phyloP scores from a whole-genome alignment of 2,113 vertebrate genomes.

The Barnardius zonarius region DNA sequence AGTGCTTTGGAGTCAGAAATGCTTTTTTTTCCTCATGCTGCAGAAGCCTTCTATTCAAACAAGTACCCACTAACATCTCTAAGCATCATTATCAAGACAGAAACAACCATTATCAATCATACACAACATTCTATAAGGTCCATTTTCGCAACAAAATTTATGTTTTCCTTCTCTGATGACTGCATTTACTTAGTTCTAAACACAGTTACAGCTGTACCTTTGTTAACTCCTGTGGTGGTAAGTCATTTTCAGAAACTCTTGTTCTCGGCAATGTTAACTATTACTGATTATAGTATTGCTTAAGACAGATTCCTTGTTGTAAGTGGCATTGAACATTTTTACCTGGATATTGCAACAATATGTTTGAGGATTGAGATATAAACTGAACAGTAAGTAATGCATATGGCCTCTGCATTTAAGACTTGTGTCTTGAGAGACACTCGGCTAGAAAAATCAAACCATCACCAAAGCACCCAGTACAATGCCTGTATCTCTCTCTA shows the following conservation, averaged over 20 bases:
- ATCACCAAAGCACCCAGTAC: neutral
- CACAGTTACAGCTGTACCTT: neutral
- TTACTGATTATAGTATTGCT: neutral
- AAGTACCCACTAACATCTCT: neutral
- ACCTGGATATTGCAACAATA: conserved; percentile 21
- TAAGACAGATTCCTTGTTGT: conserved; percentile 29
- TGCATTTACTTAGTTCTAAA: conserved; percentile 6
- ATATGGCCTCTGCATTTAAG: neutral
- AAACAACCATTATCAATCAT: neutral
- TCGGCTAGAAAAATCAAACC: neutral
- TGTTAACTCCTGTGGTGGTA: neutral
- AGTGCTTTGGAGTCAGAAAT: neutral
- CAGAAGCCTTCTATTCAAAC: neutral
- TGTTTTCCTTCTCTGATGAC: neutral
- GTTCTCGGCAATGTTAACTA: neutral
- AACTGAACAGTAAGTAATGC: neutral
- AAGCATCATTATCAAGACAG: neutral
- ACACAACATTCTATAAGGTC: neutral
- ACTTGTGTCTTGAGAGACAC: neutral
- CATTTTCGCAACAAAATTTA: neutral
- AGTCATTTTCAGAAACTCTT: conserved; percentile 24
- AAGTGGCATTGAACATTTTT: conserved; percentile 35
- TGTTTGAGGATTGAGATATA: neutral
- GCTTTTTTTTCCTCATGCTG: neutral
- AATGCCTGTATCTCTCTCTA: neutral